phyloP scores from a whole-genome alignment of 2,797 vertebrate genomes.

The Notolabrus celidotus region DNA sequence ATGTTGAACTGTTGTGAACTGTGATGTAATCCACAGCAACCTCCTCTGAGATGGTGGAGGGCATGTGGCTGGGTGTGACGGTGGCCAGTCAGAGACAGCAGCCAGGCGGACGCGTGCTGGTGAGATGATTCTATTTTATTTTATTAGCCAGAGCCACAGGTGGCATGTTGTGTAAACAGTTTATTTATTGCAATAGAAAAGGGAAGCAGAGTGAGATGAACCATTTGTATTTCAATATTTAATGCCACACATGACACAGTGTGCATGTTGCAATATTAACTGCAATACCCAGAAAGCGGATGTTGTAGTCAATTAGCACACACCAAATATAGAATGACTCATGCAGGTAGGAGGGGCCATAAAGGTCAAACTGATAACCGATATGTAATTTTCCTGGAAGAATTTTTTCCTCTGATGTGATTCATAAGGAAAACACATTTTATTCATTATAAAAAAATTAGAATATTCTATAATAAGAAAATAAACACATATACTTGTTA shows the following conservation, averaged over 20 bases:
- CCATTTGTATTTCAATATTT: constrained; percentile 1
- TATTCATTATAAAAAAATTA: too few species aligned
- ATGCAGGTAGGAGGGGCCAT: constrained; percentile 7
- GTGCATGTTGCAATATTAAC: constrained; percentile 1
- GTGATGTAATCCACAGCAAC: constrained; percentile 77
- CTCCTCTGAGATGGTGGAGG: constrained; percentile 89
- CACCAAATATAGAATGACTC: background rate
- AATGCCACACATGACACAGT: constrained; percentile 7
- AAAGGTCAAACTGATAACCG: background rate
- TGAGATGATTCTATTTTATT: constrained; percentile 78
- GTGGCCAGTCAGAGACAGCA: constrained; percentile 90
- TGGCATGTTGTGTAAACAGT: background rate
- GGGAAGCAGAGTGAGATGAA: background rate
- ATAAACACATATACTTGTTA: too few species aligned
- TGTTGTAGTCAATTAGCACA: background rate
- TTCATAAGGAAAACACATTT: too few species aligned
- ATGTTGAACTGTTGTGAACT: too few species aligned
- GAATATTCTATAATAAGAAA: background rate
- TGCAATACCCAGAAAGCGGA: background rate
- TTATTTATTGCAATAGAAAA: background rate
- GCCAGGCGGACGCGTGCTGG: constrained; percentile 89
- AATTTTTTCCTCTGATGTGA: background rate
- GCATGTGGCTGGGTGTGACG: constrained; percentile 97
- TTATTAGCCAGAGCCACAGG: constrained; percentile 7
- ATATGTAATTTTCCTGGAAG: too few species aligned